Evolutionary conservation across 2,113 vertebrate genomes (phyloP).

Genomic region (Athene cunicularia): DNA sequence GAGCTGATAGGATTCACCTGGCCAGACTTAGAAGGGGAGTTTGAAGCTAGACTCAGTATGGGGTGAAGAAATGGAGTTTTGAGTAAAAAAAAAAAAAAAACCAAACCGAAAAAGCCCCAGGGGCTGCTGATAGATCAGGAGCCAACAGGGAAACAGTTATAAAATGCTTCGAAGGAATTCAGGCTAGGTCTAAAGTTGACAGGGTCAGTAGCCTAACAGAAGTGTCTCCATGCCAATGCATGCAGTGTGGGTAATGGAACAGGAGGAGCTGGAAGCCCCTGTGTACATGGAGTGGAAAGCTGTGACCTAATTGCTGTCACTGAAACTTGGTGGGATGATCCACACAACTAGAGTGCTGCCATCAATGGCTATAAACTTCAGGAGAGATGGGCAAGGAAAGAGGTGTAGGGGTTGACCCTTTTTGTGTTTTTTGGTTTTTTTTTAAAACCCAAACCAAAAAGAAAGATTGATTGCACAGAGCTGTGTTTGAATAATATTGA

Average conservation of each 20-base stretch:
- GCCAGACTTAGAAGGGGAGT: not conserved
- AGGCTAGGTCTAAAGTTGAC: not conserved
- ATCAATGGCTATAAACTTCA: not conserved
- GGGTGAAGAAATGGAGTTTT: not conserved
- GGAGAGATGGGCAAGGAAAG: not conserved
- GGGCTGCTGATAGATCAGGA: not conserved
- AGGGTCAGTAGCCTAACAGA: not conserved
- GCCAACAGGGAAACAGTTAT: not conserved
- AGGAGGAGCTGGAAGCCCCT: not conserved
- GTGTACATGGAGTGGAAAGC: not conserved
- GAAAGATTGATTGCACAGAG: not conserved
- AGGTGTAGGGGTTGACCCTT: not conserved
- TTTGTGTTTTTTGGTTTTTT: not conserved
- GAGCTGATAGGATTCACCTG: not conserved
- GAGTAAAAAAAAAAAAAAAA: not conserved
- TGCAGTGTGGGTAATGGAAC: not conserved
- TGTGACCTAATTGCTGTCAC: not conserved
- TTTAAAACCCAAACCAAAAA: not conserved
- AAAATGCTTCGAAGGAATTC: not conserved
- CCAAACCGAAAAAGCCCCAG: no score
- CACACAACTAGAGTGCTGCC: not conserved
- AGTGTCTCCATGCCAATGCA: not conserved
- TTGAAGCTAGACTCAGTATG: not conserved
- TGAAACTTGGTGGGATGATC: not conserved
- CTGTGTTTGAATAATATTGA: not conserved